Conservation (phyloP, 2,113 vertebrate genomes). For the Anarhynchus alexandrinus region DNA sequence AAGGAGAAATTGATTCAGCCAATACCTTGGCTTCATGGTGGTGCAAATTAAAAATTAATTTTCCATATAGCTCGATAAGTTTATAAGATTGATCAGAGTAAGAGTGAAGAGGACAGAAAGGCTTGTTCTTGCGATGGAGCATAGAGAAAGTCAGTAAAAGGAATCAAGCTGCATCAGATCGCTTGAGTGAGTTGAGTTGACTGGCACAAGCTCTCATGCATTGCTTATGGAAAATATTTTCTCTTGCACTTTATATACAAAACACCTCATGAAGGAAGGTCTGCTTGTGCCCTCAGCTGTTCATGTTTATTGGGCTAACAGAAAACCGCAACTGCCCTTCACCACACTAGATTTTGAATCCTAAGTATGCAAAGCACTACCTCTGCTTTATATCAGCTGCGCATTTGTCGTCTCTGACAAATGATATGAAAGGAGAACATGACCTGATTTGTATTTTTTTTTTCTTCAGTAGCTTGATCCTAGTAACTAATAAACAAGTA, state of each 20-base stretch:
- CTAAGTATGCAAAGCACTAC: neutral
- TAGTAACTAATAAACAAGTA: neutral
- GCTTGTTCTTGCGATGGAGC: neutral
- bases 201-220: accelerated
- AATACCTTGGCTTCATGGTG: neutral
- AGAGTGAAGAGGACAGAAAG: neutral
- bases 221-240: neutral
- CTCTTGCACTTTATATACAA: neutral
- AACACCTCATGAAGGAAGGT: neutral
- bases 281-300: neutral
- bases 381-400: neutral
- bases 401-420: neutral
- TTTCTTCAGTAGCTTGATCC: neutral
- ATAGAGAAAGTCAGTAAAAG: neutral
- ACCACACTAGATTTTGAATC: neutral
- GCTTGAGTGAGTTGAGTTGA: neutral
- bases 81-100: neutral
- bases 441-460: neutral
- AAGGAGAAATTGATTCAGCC: neutral
- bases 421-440: neutral
- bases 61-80: neutral
- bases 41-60: neutral
- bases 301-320: neutral
- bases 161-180: neutral
- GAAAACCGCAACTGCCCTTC: neutral